phyloP scores from a whole-genome alignment of 2,888 invertebrate species.

The Volucella inflata region DNA sequence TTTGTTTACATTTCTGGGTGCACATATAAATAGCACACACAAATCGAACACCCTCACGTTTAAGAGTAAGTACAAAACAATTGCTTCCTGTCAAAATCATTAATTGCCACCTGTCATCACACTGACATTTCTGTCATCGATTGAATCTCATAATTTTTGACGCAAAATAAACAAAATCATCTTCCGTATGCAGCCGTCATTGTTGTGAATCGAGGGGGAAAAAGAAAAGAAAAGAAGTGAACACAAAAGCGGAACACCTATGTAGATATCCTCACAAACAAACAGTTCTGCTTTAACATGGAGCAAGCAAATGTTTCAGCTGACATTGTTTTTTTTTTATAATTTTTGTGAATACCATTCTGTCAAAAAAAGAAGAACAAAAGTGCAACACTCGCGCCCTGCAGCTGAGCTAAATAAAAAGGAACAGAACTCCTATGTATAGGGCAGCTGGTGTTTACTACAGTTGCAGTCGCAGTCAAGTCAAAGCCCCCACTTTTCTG shows the following conservation, averaged over 20 bases:
- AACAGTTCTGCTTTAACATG: slow-evolving; percentile 1
- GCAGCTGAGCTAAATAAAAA: slow-evolving; percentile 2
- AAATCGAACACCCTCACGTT: too few species aligned
- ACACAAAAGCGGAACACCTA: slow-evolving; percentile 52
- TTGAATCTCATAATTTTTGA: slow-evolving; percentile 59
- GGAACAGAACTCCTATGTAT: not conserved
- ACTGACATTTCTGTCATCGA: slow-evolving; percentile 60
- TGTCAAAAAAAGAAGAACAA: slow-evolving; percentile 2
- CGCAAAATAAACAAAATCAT: slow-evolving; percentile 55
- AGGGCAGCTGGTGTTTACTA: slow-evolving; percentile 38
- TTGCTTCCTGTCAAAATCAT: slow-evolving; percentile 58
- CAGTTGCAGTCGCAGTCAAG: slow-evolving; percentile 9
- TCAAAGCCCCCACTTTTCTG: not conserved
- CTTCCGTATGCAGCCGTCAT: not conserved
- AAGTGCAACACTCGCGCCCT: slow-evolving; percentile 34
- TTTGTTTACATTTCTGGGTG: too few species aligned
- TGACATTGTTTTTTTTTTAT: slow-evolving; percentile 46
- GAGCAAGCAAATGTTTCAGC: slow-evolving; percentile 35
- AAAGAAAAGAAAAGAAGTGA: slow-evolving; percentile 26
- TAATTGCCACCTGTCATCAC: slow-evolving; percentile 66
- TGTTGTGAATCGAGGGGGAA: not conserved
- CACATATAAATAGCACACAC: slow-evolving; percentile 1
- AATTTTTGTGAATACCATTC: not conserved
- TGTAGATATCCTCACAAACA: slow-evolving; percentile 40
- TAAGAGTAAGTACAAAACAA: slow-evolving; percentile 28